Conservation (phyloP, 2,888 invertebrate genomes). For the Eumacrocentrus americanus region DNA sequence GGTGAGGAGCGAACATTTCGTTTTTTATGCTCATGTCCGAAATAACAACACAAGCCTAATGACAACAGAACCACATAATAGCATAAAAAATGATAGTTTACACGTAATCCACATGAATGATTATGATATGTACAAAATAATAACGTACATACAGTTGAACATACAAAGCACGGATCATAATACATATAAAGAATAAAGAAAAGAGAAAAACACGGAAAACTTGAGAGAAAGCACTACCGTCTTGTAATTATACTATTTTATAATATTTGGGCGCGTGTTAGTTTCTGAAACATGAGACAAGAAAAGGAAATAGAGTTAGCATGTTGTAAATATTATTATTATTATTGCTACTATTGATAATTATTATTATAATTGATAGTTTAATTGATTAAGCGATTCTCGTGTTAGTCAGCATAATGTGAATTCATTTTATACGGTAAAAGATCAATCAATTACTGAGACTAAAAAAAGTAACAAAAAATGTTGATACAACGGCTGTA, state of each 20-base stretch:
- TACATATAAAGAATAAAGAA: constrained; percentile 15
- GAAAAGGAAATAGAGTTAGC: constrained; percentile 45
- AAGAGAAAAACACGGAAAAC: constrained; percentile 18
- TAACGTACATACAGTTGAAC: not conserved
- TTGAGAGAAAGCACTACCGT: constrained; percentile 23
- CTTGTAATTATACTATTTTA: constrained; percentile 43
- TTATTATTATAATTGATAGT: constrained; percentile 57
- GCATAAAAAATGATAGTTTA: not conserved
- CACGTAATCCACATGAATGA: not conserved
- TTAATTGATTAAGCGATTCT: constrained; percentile 55
- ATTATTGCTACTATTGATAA: constrained; percentile 45
- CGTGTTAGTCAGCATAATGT: constrained; percentile 54
- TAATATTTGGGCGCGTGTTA: constrained; percentile 47
- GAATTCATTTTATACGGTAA: constrained; percentile 54
- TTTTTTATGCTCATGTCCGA: not conserved
- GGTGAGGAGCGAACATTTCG: not conserved
- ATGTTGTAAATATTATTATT: constrained; percentile 59
- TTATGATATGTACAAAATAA: constrained; percentile 7
- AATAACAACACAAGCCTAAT: not conserved
- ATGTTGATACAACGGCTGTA: constrained; percentile 3
- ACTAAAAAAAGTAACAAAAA: constrained; percentile 7
- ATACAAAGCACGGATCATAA: not conserved
- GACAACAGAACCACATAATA: not conserved
- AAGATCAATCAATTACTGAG: not conserved
- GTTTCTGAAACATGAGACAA: constrained; percentile 48